Evolutionary conservation across 2,888 invertebrate genomes (phyloP), one percentile per base, ranked within the genome.

Genomic region (Cordylochernes scorpioides): DNA sequence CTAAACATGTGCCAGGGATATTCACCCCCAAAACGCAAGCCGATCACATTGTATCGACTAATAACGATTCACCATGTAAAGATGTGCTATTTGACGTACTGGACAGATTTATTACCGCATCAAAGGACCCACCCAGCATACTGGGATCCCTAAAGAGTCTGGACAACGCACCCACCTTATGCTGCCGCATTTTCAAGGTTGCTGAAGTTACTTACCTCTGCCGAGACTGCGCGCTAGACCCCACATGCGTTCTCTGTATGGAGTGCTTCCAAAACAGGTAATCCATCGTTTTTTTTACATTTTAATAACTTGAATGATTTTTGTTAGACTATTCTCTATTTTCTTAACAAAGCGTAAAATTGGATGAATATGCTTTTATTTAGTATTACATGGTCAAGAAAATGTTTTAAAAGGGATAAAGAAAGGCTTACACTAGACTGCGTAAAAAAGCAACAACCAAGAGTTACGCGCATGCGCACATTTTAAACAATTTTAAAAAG

Each of bases 191-290:
- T 17, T 94, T 97, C 56, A 86, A 84, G 55, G 68, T 69, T 49
- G 91, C 94, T 9, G 97, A 97, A 51, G 88, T 94, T 3, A 91
- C 88, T 0, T 97, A 97, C 54, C 80, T 80, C 44, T 97, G 97
- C 53, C 63, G 91, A 32, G 91, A 94, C 51, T 99, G 97, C 52
- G 88, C 74, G 1, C 73, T 82, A 65, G 97, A 99, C 59, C 72
- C 75, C 37, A 97, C 97, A 0, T 99, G 97, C 59, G 97, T 97
- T 12, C 61, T 97, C 14, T 99, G 97, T 55, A 80, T 86, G 28
- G 75, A 80, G 45, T 97, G 97, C 55, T 97, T 99, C 58, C 80
- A 86, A 52, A 70, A 77, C 46, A 91, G n/a, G n/a, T n/a, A n/a
- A n/a, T n/a, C n/a, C n/a, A n/a, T n/a, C n/a, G n/a, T n/a, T n/a